Base-by-base conservation (phyloP, 2,113 vertebrate genomes). In the Prunella fulvescens region DNA sequence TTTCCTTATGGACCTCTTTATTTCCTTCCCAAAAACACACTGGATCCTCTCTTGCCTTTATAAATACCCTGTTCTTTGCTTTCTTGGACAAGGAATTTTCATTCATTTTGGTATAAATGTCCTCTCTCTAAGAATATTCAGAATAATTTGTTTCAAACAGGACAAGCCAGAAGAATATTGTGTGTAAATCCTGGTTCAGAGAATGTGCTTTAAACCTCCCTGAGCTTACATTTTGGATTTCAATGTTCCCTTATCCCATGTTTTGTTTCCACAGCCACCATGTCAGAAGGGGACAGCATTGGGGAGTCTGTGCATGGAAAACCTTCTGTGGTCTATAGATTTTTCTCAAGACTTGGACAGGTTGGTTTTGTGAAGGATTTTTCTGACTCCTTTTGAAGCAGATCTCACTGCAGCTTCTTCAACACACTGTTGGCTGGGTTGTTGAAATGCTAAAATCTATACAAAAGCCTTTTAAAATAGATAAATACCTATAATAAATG, bases 211-310 rank as follows among this genome's bases (percentile, higher is more conserved):
- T 37, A 45, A 91, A 81, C 35, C 39, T 65, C 44, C 4, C 24
- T 37, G 47, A 81, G 16, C 29, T 74, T 25, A 19, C 18, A 14
- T 39, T 58, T 86, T 64, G 64, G 23, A 50, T 57, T 39, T 78
- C 47, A 76, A 10, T 37, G 26, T 74, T 91, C 18, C 28, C 26
- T 66, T 65, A 18, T 78, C 1, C 84, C 25, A 0, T 77, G 40
- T 92, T 91, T 93, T 97, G 44, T 90, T 72, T 97, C 48, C 95
- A 56, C 80, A 96, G 96, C 97, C 97, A 90, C 98, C 97, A 99
- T 99, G 99, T 99, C 99, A 97, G 99, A 99, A 99, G 99, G 99
- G 93, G 99, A 99, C 98, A 99, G 99, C 73, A 98, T 98, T 96
- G 99, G 99, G 86, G 99, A 99, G 73, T 99, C 99, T 64, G 98